These are phyloP conservation scores for Diachrysia chrysitis DNA, from an alignment of 2,888 invertebrate genomes.

Conservation along the genomic window DNA sequence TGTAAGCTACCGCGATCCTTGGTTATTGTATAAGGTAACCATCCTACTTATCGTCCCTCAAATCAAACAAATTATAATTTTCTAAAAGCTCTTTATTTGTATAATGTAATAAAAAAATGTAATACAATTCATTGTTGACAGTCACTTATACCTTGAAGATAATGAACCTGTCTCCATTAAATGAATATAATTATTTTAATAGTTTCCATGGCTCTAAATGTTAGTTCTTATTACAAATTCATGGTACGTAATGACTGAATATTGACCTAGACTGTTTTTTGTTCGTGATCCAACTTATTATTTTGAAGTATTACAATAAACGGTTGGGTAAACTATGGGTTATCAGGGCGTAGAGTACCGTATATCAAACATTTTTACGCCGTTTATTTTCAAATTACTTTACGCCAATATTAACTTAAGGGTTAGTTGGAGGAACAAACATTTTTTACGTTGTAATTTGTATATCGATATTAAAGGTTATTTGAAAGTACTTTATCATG, in stretches of 20 bases:
- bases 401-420: background rate
- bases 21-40: too few relatives aligned
- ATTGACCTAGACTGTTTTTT: slow-evolving; percentile 18
- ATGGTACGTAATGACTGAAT: slow-evolving; percentile 21
- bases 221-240: background rate
- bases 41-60: background rate
- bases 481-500: background rate
- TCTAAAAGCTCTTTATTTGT: background rate
- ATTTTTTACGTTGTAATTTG: background rate
- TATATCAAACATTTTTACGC: slow-evolving; percentile 18
- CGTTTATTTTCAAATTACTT: slow-evolving; percentile 30
- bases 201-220: background rate
- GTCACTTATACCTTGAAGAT: background rate
- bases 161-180: background rate
- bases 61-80: background rate
- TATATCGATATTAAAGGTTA: background rate
- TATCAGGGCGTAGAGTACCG: slow-evolving; percentile 13
- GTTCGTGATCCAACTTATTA: slow-evolving; percentile 25
- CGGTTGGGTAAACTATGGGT: slow-evolving; percentile 10
- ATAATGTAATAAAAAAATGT: too few relatives aligned
- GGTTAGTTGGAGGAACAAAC: background rate
- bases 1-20: too few relatives aligned
- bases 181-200: slow-evolving; percentile 3
- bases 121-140: background rate
- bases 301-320: slow-evolving; percentile 32